Base-by-base conservation (phyloP, 1,140 invertebrate genomes). In the Choristoneura fumiferana region DNA sequence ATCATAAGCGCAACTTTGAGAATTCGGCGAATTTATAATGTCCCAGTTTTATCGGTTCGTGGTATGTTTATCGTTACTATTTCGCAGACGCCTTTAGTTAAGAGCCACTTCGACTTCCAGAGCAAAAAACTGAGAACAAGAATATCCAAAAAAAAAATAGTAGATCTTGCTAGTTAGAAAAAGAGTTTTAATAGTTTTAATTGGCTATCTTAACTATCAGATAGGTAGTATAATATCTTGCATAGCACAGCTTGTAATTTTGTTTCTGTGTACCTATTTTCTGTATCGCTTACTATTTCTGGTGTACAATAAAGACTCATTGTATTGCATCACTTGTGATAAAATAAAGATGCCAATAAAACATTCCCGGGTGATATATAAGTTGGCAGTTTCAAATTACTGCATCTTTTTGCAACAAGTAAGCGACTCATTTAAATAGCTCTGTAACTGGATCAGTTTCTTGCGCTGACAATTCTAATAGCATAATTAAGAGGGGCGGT, bases 1-100 rank as follows among this genome's bases (percentile, higher is more conserved):
- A 70, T 81, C 76, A 82, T 78, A 49, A 22, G 40, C 18, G 43
- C 22, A 79, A 76, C 63, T 72, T 61, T 65, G 70, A 63, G 52
- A 65, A 67, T 74, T 76, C 62, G 43, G 59, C 65, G 66, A 68
- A 71, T 67, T 58, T 55, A 43, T 43, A 18, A 54, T 12, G 12
- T 10, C 52, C 52, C 29, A 35, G 52, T n/a, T 34, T 29, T 13
- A 38, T 29, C 22, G 22, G 22, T 29, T 29, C 22, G 22, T 4
- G 10, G 4, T 4, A 39, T 49, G 43, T 49, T 49, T 49, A 49
- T 49, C 22, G 43, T 49, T 22, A 49, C 1, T 33, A n/a, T 18
- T 43, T 43, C 9, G 43, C 43, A 49, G 43, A 49, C 22, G 43
- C 10, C 18, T 49, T 49, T 33, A n/a, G n/a, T n/a, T n/a, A 2